Base-by-base conservation (phyloP, 2,888 invertebrate species). In the Teinopalpus imperialis region DNA sequence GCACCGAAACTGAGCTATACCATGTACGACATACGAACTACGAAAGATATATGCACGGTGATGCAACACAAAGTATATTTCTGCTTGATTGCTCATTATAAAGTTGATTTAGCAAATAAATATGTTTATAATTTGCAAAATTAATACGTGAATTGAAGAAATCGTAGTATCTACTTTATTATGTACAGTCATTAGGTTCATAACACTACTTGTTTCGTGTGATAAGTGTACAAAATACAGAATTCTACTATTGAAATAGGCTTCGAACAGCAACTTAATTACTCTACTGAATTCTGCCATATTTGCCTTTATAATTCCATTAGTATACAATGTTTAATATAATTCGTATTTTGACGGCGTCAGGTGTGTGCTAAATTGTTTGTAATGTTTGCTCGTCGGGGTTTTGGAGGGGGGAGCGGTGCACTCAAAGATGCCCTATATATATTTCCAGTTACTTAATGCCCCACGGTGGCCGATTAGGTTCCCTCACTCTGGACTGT, bases 231-330 rank as follows among this genome's bases (percentile, higher is more conserved):
- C 34, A 8, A 23, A 41, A 24, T 31, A 9, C 10, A 2, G 18
- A 8, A 10, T 9, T n/a, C 12, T 6, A 12, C 3, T 23, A 7
- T 31, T 21, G 31, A 23, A 40, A 31, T 31, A 20, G 21, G 21
- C 30, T 29, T n/a, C 9, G 3, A 9, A 10, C 20, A 12, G n/a
- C 31, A 21, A 31, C 6, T 14, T 31, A 30, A 40, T 40, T 30
- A 30, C 13, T n/a, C n/a, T 18, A 9, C 20, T n/a, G n/a, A 31
- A 31, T 24, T 24, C n/a, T 8, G 14, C 9, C 8, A 9, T 31
- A 24, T 41, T 41, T 40, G 13, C 10, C 13, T 24, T 24, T 9
- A 12, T 21, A 9, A 35, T 35, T 32, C 12, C 35, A n/a, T 7
- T 18, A 1, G 18, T 31, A 16, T 18, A 18, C 31, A 6, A 32